Percentiles rank a stretch among this genome's conserved stretches.
phyloP scores from a whole-genome alignment of 2,888 invertebrate genomes.

The Athalia circularis region DNA sequence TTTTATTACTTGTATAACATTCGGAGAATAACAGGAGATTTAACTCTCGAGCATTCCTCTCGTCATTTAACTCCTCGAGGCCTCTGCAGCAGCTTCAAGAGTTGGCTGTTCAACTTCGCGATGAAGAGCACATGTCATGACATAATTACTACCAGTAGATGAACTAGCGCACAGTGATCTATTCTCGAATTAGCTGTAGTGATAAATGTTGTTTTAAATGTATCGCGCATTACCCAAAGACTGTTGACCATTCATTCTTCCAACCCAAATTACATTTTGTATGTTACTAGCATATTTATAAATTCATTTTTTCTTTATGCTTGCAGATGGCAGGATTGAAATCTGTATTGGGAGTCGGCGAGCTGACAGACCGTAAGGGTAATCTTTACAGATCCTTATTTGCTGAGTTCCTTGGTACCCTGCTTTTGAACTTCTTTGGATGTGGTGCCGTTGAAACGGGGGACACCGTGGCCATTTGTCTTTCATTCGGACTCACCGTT shows the following conservation, averaged over 20 bases:
- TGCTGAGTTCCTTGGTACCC: slow-evolving; percentile 92
- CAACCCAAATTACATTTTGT: background rate
- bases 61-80: background rate
- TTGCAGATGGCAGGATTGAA: slow-evolving; percentile 78
- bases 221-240: background rate
- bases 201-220: no score
- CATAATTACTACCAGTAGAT: no score
- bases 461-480: slow-evolving; percentile 81
- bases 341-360: slow-evolving; percentile 82
- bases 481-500: slow-evolving; percentile 91
- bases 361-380: slow-evolving; percentile 82
- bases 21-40: background rate
- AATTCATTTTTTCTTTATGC: background rate
- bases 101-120: background rate
- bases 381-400: slow-evolving; percentile 87
- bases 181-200: no score
- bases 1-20: no score
- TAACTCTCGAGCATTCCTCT: background rate
- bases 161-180: no score
- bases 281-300: background rate
- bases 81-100: background rate
- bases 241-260: background rate
- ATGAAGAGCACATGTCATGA: background rate
- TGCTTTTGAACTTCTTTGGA: slow-evolving; percentile 92
- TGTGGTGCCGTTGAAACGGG: slow-evolving; percentile 83